Percentiles rank a stretch among this genome's conserved stretches.
phyloP scores from a whole-genome alignment of 2,797 vertebrate genomes.

The Sebastes iracundus region DNA sequence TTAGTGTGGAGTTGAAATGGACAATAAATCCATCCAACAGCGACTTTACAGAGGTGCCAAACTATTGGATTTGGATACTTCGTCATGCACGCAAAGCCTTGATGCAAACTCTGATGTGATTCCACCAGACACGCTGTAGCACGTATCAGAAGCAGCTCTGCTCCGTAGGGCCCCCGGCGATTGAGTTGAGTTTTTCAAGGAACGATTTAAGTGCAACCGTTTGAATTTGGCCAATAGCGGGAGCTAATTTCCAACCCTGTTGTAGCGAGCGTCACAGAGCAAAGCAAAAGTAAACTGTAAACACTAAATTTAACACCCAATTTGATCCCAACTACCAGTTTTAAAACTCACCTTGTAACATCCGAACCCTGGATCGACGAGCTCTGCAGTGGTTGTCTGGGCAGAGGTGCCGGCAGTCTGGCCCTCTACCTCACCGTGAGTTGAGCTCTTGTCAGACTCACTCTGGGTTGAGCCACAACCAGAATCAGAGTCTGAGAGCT shows the following conservation, averaged over 20 bases:
- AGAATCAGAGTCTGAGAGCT: slow-evolving; percentile 94
- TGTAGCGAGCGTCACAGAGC: not conserved
- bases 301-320: not conserved
- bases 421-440: slow-evolving; percentile 86
- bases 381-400: slow-evolving; percentile 57
- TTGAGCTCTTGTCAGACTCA: slow-evolving; percentile 94
- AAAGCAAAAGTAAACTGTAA: not conserved
- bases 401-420: slow-evolving; percentile 84
- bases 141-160: not conserved
- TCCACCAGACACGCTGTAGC: not conserved
- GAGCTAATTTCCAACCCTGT: not conserved
- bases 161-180: not conserved
- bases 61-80: not conserved
- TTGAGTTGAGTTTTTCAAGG: too few relatives aligned
- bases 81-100: not conserved
- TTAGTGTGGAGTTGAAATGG: not conserved
- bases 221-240: not conserved
- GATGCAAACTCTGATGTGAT: too few relatives aligned
- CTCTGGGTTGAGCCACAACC: slow-evolving; percentile 94
- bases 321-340: not conserved
- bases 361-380: slow-evolving; percentile 86
- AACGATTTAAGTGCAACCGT: too few relatives aligned
- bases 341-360: slow-evolving; percentile 87
- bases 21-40: not conserved
- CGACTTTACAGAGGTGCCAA: not conserved